phyloP scores from a whole-genome alignment of 2,888 invertebrate genomes.

The Drosophila rubida region DNA sequence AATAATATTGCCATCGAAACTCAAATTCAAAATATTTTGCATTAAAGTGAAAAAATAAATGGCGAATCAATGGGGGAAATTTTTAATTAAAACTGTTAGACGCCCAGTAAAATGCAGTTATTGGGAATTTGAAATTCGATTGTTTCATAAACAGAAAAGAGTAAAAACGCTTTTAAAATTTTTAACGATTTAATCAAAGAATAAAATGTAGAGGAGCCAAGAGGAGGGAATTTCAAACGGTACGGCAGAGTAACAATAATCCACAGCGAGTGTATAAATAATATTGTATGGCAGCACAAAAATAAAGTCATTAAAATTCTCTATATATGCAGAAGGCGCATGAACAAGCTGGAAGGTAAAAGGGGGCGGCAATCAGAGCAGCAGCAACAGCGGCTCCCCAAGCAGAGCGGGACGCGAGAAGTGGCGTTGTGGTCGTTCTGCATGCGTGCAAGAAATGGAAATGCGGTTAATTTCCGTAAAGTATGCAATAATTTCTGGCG shows the following conservation, averaged over 20 bases:
- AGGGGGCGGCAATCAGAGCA: not conserved
- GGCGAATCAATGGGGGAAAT: not conserved
- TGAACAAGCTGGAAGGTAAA: conserved; percentile 22
- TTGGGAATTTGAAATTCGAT: too few relatives aligned
- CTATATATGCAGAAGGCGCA: conserved; percentile 37
- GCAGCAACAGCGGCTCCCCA: not conserved
- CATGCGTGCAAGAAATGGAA: conserved; percentile 81
- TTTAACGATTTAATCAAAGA: not conserved
- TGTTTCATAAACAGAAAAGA: too few relatives aligned
- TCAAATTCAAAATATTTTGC: too few relatives aligned
- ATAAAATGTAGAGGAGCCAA: not conserved
- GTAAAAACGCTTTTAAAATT: not conserved
- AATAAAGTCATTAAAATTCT: conserved; percentile 80
- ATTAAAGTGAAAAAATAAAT: not conserved
- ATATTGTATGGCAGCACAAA: conserved; percentile 61
- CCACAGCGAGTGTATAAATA: conserved; percentile 49
- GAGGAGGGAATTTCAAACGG: not conserved
- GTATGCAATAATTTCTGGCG: conserved; percentile 82
- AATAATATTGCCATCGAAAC: too few relatives aligned
- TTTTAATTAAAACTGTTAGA: not conserved
- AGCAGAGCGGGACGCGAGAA: conserved; percentile 16
- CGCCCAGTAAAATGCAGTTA: not conserved
- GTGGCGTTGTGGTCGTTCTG: conserved; percentile 65
- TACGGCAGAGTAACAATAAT: conserved; percentile 14
- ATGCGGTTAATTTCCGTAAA: conserved; percentile 83